These are phyloP conservation scores for Bombus polaris DNA, from an alignment of 1,140 invertebrate genomes.

Conservation along the genomic window DNA sequence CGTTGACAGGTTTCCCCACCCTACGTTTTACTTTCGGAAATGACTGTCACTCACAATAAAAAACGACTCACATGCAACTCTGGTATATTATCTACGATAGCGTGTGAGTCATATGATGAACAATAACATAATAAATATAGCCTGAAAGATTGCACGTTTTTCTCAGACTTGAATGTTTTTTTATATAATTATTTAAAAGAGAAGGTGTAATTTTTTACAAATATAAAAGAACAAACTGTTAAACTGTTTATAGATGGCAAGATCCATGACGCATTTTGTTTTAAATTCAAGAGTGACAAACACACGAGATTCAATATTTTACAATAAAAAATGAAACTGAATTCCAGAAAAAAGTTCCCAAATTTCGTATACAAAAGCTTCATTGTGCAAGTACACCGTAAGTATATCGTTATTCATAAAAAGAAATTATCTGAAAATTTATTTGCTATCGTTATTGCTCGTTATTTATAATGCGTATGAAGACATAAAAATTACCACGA, in stretches of 20 bases:
- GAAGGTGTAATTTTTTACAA: background rate
- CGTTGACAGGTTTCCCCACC: slow-evolving; percentile 16
- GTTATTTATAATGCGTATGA: background rate
- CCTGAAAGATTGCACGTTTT: background rate
- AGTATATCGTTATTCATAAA: too few species aligned
- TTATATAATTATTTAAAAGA: background rate
- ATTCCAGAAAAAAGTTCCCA: too few species aligned
- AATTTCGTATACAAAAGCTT: too few species aligned
- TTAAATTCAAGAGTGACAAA: background rate
- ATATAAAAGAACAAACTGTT: background rate
- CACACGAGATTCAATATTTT: too few species aligned
- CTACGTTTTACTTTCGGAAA: background rate
- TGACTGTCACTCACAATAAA: slow-evolving; percentile 7
- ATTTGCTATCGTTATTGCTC: too few species aligned
- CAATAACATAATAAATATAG: slow-evolving; percentile 1
- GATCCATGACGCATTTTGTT: background rate
- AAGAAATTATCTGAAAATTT: background rate
- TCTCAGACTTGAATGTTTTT: background rate
- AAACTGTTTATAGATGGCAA: background rate
- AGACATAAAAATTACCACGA: background rate
- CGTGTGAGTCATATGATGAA: background rate
- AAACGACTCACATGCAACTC: background rate
- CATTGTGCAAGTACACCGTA: too few species aligned
- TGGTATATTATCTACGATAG: background rate
- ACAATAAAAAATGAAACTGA: too few species aligned